phyloP scores from a whole-genome alignment of 53 echinoderm and acorn worm species.

The Echinometra lucunter region DNA sequence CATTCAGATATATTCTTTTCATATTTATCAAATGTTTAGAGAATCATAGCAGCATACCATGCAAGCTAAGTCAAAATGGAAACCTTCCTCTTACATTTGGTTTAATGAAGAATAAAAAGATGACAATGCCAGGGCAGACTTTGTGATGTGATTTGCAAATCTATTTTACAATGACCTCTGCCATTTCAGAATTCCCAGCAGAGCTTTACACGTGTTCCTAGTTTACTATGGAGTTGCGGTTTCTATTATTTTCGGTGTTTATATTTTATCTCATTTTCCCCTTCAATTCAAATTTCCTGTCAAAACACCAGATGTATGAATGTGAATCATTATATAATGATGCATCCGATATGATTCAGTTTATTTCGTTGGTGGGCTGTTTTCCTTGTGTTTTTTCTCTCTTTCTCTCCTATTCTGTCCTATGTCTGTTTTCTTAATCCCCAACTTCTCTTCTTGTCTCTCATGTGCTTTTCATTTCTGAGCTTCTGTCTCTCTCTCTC shows the following conservation, averaged over 20 bases:
- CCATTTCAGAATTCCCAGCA: constrained; percentile 28
- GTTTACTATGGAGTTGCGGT: neutral
- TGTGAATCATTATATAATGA: constrained; percentile 19
- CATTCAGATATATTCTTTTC: neutral
- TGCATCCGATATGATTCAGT: constrained; percentile 3
- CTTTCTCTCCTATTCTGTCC: neutral
- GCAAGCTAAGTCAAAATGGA: too few species aligned
- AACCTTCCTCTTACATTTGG: neutral
- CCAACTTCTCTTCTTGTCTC: too few species aligned
- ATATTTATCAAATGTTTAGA: neutral
- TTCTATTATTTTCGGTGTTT: constrained; percentile 1
- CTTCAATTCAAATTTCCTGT: neutral
- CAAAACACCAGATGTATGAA: constrained; percentile 26
- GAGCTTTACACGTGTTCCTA: neutral
- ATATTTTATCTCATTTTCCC: neutral
- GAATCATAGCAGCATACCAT: too few species aligned
- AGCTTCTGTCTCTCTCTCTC: constrained; percentile 3
- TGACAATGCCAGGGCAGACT: neutral
- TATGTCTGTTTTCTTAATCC: neutral
- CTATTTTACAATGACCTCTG: constrained; percentile 46
- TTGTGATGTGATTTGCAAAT: neutral
- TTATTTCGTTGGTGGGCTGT: neutral
- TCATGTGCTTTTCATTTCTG: neutral
- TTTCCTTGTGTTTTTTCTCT: neutral
- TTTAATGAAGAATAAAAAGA: neutral